Conservation (phyloP, 2,797 vertebrate species). For the Phataginus tetradactyla region DNA sequence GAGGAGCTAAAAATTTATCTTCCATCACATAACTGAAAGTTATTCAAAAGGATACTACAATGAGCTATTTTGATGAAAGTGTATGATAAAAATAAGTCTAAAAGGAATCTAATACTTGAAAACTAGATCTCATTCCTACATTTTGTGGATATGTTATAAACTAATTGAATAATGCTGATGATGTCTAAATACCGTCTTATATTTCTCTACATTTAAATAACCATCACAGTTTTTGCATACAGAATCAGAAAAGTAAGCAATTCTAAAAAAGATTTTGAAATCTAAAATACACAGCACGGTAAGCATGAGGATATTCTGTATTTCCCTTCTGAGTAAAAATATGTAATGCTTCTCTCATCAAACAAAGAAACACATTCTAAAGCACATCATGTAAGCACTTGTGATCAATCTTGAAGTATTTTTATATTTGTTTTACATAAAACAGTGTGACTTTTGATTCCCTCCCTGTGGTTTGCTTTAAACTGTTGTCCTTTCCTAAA, state of each 20-base stretch:
- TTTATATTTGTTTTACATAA: constrained; percentile 82
- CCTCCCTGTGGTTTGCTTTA: constrained; percentile 81
- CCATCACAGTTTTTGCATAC: constrained; percentile 1
- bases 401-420: constrained; percentile 68
- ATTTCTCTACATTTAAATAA: constrained; percentile 21
- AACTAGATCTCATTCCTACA: not conserved
- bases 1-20: not conserved
- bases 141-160: not conserved
- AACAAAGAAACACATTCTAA: constrained; percentile 61
- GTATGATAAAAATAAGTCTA: not conserved
- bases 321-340: constrained; percentile 57
- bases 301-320: constrained; percentile 4
- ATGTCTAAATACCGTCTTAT: not conserved
- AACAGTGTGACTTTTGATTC: constrained; percentile 80
- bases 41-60: not conserved
- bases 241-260: not conserved
- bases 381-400: constrained; percentile 55
- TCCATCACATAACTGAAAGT: not conserved
- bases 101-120: not conserved
- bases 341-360: constrained; percentile 74
- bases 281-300: not conserved
- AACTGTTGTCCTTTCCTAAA: constrained; percentile 83
- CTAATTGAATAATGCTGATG: not conserved
- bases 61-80: not conserved
- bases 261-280: constrained; percentile 30